Conservation (phyloP, 2,113 vertebrate species). For the Hypocryptadius cinnamomeus region DNA sequence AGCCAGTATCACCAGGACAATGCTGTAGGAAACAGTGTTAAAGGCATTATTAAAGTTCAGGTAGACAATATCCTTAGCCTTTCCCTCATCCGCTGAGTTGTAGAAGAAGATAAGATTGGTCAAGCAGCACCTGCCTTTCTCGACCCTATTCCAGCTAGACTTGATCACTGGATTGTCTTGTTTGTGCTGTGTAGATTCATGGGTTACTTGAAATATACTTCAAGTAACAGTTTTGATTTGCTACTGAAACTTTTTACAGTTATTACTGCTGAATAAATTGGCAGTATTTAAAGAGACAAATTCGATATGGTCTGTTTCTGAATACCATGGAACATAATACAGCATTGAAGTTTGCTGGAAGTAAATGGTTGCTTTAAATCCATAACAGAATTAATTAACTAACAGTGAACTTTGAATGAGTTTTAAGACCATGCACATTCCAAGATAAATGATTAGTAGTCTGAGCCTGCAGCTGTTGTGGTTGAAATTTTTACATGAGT, state of each 20-base stretch:
- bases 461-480: slow-evolving; percentile 9
- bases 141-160: background rate
- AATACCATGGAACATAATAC: background rate
- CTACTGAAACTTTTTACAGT: background rate
- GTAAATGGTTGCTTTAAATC: slow-evolving; percentile 1
- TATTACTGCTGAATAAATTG: slow-evolving; percentile 20
- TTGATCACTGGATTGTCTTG: background rate
- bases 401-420: background rate
- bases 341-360: background rate
- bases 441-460: slow-evolving; percentile 1
- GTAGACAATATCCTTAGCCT: background rate
- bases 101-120: background rate
- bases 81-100: background rate
- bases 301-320: background rate
- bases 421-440: slow-evolving; percentile 19
- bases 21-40: background rate
- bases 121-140: background rate
- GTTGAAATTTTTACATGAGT: slow-evolving; percentile 27
- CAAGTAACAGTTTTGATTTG: background rate
- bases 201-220: background rate
- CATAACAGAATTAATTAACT: background rate
- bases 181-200: background rate
- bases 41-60: background rate
- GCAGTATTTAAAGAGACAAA: background rate
- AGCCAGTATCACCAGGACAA: background rate